Evolutionary conservation across 2,888 invertebrate genomes (phyloP), one percentile per base, ranked within the genome.

Genomic region (Frankliniella intonsa): DNA sequence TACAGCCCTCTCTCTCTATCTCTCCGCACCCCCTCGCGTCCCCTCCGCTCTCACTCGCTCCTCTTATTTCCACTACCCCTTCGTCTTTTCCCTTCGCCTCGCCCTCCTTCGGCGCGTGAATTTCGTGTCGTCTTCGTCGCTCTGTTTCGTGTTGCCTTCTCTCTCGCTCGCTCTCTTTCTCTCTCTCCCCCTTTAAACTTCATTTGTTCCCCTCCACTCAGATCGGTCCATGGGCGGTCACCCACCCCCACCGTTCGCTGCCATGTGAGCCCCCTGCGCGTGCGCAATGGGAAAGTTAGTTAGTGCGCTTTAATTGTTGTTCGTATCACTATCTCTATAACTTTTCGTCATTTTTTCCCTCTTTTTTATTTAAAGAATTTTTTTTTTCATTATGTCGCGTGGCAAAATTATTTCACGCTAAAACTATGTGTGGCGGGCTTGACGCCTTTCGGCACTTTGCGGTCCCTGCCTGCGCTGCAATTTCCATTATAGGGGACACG

Each of bases 21-120:
- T 22, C 69, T 3, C 55, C 55, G 55, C 55, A 3, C 55, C 19
- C 17, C 25, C 25, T n/a, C 22, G 22, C 69, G 65, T 12, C 55
- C 55, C 8, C 17, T 19, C 14, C 69, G 25, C 69, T 76, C 25
- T 10, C 25, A 25, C 25, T 22, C 22, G n/a, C 69, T 22, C 19
- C 55, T 62, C 62, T 62, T 62, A 62, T 62, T 62, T 62, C 62
- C 62, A 62, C 69, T 76, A 76, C 25, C 62, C 62, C 62, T 62
- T 62, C 62, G 17, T 62, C 62, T 62, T 62, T 62, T 55, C 55
- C 55, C 55, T 55, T 10, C 55, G 62, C 17, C n/a, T 62, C 62
- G 62, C n/a, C 62, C 62, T 76, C 25, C 69, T 76, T 76, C 69
- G 69, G 25, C 69, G 69, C 69, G 69, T 76, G 69, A 76, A 76